These are phyloP conservation scores for Thecophora atra DNA, from an alignment of 2,888 invertebrate genomes.

Conservation along the genomic window DNA sequence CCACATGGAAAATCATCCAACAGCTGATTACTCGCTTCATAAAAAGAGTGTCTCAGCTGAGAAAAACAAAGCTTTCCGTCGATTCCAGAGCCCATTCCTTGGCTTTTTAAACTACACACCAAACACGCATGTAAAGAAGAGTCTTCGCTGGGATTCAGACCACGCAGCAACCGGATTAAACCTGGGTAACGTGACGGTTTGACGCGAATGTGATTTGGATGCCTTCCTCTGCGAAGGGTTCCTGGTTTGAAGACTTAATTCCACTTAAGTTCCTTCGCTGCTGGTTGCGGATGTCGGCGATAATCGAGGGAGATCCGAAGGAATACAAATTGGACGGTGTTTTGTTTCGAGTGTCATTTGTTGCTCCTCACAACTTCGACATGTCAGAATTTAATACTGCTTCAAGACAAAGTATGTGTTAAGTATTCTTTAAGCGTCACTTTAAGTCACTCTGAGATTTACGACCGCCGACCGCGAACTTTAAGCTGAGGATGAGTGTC, in stretches of 20 bases:
- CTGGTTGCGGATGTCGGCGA: not conserved
- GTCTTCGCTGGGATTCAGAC: not conserved
- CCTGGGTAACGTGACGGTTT: constrained; percentile 28
- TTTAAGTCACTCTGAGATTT: too few relatives aligned
- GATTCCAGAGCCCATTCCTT: not conserved
- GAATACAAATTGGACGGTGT: too few relatives aligned
- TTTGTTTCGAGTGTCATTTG: constrained; percentile 23
- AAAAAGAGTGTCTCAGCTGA: not conserved
- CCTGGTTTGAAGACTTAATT: constrained; percentile 1
- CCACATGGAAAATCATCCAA: not conserved
- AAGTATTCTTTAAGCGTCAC: too few relatives aligned
- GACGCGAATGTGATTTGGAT: constrained; percentile 26
- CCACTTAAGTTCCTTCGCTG: not conserved
- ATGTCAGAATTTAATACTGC: too few relatives aligned
- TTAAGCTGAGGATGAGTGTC: constrained; percentile 21
- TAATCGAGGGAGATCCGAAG: not conserved
- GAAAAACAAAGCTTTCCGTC: too few relatives aligned
- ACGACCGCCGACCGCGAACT: too few relatives aligned
- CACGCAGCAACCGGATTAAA: constrained; percentile 24
- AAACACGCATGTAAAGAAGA: not conserved
- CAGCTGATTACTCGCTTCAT: not conserved
- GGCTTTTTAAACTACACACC: not conserved
- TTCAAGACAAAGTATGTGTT: too few relatives aligned
- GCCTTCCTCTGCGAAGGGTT: not conserved
- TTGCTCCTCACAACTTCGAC: constrained; percentile 1